Evolutionary conservation across 2,797 vertebrate genomes (phyloP).

Genomic region (Mus spretus): DNA sequence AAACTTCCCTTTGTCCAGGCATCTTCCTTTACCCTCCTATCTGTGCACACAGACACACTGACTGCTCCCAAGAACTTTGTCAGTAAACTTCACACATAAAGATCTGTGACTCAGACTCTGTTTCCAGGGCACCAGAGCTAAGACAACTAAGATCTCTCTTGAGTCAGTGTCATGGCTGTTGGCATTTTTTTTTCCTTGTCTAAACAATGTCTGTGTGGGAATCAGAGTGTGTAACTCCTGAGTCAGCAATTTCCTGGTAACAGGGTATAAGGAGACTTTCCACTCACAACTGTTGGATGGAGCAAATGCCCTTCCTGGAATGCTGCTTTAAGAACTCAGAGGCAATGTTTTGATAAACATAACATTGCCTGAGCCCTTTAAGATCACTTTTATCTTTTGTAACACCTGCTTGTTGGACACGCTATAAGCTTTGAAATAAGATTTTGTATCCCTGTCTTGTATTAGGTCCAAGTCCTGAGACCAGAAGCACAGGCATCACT

Average conservation of each 20-base stretch:
- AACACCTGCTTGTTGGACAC: background rate
- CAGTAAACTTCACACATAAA: background rate
- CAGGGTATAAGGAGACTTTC: background rate
- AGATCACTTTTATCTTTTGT: background rate
- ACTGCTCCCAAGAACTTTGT: background rate
- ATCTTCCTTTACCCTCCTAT: background rate
- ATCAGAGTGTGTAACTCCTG: background rate
- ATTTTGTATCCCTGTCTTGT: background rate
- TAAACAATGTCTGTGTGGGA: conserved; percentile 17
- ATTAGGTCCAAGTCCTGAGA: conserved; percentile 1
- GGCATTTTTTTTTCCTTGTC: background rate
- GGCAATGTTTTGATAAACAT: background rate
- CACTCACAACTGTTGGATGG: background rate
- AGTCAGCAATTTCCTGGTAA: background rate
- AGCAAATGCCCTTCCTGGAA: background rate
- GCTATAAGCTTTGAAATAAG: background rate
- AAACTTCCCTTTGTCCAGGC: background rate
- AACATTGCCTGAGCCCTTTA: background rate
- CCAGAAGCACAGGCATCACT: background rate
- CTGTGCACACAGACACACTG: background rate
- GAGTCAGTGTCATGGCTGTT: background rate
- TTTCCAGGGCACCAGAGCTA: conserved; percentile 10
- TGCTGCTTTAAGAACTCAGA: background rate
- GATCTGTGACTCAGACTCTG: background rate
- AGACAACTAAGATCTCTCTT: background rate